phyloP scores from a whole-genome alignment of 2,888 invertebrate genomes.

The Agrenia bidenticulata region DNA sequence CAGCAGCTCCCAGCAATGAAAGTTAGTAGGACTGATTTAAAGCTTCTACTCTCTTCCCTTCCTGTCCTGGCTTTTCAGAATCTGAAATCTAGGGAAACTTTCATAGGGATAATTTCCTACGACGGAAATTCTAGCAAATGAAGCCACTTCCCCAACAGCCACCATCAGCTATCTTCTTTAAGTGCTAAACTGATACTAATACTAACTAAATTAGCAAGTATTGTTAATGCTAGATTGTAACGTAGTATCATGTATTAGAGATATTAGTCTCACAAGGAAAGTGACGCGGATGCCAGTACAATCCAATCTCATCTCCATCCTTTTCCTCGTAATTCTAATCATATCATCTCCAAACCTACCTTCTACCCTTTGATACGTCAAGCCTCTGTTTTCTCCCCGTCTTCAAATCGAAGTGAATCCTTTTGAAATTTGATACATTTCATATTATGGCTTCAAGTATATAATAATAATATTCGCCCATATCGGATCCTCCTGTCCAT shows the following conservation, averaged over 20 bases:
- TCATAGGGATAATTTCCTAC: constrained; percentile 13
- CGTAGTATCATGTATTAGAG: neutral
- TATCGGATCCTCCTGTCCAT: too few species aligned
- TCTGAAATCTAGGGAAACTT: constrained; percentile 16
- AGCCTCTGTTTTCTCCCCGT: neutral
- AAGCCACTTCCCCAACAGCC: neutral
- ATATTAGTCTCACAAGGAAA: neutral
- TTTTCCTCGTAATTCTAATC: neutral
- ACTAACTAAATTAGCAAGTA: neutral
- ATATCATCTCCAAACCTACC: neutral
- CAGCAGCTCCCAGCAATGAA: neutral
- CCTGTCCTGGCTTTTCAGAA: constrained; percentile 1
- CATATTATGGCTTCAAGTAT: too few species aligned
- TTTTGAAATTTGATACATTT: constrained; percentile 6
- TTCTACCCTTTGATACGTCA: neutral
- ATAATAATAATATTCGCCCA: too few species aligned
- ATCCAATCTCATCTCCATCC: constrained; percentile 14
- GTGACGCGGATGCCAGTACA: neutral
- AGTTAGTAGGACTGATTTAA: neutral
- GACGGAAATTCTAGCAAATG: constrained; percentile 6
- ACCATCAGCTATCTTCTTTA: neutral
- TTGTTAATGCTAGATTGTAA: neutral
- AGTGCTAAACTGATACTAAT: constrained; percentile 5
- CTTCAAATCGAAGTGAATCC: neutral
- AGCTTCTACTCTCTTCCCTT: neutral